Evolutionary conservation across 2,888 invertebrate genomes (phyloP), one percentile per base, ranked within the genome.

Genomic region (Acleris holmiana): DNA sequence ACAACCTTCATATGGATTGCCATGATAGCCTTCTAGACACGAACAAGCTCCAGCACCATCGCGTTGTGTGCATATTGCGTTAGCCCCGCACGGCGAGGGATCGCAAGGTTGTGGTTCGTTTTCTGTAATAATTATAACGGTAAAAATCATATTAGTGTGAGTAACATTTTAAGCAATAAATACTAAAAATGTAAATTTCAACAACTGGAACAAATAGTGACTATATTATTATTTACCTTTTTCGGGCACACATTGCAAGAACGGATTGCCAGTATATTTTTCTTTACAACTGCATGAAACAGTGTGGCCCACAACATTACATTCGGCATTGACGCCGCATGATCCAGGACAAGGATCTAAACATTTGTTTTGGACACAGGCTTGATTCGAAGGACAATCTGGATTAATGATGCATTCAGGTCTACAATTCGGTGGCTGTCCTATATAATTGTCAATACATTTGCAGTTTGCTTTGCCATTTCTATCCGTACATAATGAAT

Each of bases 51-150:
- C 97, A 29, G 95, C 96, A 44, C 95, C 96, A 74, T 96, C 96
- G 68, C 95, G 93, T 82, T 96, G 94, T 75, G 93, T 95, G 85
- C 97, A 96, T 78, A 96, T 89, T 2, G 98, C 97, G 82, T 98
- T 98, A 1, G 96, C 88, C 44, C 98, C 98, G 80, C 98, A 98
- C 1, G 97, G 97, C 40, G 97, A 97, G 59, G 97, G 97, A 79
- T 97, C 95, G 79, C 97, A 97, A 0, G 97, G 97, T 75, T 95
- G 95, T 5, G 94, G 82, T 47, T 93, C 88, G 77, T 94, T 94
- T 72, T 93, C 94, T 93, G 82, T 40, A 89, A 89, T 67, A 71
- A 72, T 71, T 10, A 29, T 13, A 1, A 29, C 72, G 62, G 25
- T 47, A 50, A 57, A n/a, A 61, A 6, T 35, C 29, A 54, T 25